These are phyloP conservation scores for Myotis lucifugus DNA, from an alignment of 2,113 vertebrate species.

Conservation along the genomic window DNA sequence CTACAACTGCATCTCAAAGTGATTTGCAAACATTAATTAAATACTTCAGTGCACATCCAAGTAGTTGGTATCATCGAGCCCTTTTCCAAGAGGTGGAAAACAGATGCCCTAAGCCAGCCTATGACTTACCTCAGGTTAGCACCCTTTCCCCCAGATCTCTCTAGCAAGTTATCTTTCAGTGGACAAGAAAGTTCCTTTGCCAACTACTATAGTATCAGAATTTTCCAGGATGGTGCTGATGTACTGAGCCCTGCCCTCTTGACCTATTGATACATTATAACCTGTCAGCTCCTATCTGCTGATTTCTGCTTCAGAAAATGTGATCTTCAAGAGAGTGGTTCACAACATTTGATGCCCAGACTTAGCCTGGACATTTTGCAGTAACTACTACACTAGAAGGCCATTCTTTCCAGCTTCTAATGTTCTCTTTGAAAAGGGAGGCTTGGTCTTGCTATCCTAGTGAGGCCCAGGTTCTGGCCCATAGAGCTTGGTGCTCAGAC, in stretches of 20 bases:
- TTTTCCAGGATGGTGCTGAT: background rate
- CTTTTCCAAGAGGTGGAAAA: conserved; percentile 48
- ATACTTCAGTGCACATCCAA: conserved; percentile 45
- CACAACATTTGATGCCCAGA: background rate
- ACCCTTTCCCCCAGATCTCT: background rate
- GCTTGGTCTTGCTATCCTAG: background rate
- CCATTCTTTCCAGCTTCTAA: background rate
- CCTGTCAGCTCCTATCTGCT: background rate
- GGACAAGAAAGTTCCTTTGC: background rate
- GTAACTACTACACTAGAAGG: background rate
- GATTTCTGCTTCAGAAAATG: background rate
- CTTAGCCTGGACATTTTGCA: background rate
- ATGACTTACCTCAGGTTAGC: background rate
- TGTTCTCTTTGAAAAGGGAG: background rate
- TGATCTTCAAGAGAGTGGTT: background rate
- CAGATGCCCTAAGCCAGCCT: conserved; percentile 14
- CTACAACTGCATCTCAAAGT: conserved; percentile 55
- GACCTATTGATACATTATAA: background rate
- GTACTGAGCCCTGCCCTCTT: background rate
- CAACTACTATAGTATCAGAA: background rate
- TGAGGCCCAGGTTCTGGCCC: background rate
- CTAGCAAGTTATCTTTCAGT: background rate
- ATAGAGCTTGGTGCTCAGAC: background rate
- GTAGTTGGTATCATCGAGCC: background rate
- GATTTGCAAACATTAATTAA: conserved; percentile 71